Conservation (phyloP, 1,140 invertebrate genomes). For the Ceratitis capitata region DNA sequence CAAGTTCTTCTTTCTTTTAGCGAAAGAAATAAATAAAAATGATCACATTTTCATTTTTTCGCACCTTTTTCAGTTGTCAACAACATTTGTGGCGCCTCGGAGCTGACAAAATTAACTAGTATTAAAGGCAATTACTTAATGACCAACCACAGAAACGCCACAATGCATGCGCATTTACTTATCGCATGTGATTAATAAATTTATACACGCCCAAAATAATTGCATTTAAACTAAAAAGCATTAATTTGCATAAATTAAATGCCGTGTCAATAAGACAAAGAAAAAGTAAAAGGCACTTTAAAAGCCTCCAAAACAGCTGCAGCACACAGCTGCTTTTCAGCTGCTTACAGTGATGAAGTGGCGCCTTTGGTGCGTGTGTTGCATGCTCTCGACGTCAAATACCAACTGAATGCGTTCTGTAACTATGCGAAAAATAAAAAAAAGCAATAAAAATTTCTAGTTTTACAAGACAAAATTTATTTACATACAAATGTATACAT, state of each 20-base stretch:
- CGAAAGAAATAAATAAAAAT: too few relatives aligned
- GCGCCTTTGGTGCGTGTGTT: neutral
- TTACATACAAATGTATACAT: neutral
- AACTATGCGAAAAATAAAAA: neutral
- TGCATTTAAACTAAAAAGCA: conserved; percentile 9
- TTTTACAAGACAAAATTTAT: neutral
- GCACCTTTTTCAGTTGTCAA: too few relatives aligned
- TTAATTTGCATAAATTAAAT: neutral
- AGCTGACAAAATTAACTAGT: neutral
- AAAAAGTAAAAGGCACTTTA: neutral
- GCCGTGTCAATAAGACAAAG: neutral
- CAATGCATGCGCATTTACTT: neutral
- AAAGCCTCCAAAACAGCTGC: conserved; percentile 1
- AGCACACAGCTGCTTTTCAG: neutral
- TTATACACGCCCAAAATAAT: neutral
- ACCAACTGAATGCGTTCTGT: neutral
- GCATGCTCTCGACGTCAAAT: neutral
- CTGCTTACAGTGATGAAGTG: too few relatives aligned
- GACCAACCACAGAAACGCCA: neutral
- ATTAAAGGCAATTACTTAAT: neutral
- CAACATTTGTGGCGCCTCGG: neutral
- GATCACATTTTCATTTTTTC: too few relatives aligned
- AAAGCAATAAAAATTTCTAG: too few relatives aligned
- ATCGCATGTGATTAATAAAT: neutral
- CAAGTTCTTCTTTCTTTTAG: too few relatives aligned